A percentile compares a stretch with the other conserved stretches of the same genome.
Conservation (phyloP, 2,113 vertebrate genomes). For the Procavia capensis region DNA sequence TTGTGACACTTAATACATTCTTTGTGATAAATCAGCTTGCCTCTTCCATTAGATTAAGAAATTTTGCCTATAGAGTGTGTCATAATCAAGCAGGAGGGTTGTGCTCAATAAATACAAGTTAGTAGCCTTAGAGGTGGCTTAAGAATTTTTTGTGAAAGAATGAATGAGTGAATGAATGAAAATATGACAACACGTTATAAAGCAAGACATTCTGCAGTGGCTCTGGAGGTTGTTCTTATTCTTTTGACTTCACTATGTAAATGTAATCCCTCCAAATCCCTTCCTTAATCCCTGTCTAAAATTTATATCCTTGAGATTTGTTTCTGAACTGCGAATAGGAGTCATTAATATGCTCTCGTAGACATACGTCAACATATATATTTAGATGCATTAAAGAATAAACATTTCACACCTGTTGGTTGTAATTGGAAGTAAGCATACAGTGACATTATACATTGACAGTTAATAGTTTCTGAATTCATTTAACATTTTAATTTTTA, state of each 20-base stretch:
- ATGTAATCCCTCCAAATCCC: conserved; percentile 17
- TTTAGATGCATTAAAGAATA: conserved; percentile 17
- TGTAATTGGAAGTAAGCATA: not conserved
- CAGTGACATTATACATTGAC: not conserved
- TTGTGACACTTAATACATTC: not conserved
- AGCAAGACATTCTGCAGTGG: not conserved
- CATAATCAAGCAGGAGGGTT: not conserved
- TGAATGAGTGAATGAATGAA: not conserved
- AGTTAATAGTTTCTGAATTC: conserved; percentile 48
- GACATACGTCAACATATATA: not conserved
- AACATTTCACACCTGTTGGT: not conserved
- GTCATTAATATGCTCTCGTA: not conserved
- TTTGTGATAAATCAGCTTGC: not conserved
- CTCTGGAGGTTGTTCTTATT: not conserved
- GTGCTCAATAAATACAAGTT: conserved; percentile 12
- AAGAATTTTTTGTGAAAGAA: not conserved
- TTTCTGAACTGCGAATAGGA: not conserved
- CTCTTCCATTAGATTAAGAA: not conserved
- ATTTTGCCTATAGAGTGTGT: not conserved
- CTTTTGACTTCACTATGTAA: conserved; percentile 10
- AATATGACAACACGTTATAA: not conserved
- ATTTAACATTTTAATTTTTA: not conserved
- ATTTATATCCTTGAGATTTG: conserved; percentile 22
- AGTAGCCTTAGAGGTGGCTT: not conserved
- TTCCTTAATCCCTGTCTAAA: not conserved